Conservation (phyloP, 1,140 invertebrate species). For the Orius insidiosus region DNA sequence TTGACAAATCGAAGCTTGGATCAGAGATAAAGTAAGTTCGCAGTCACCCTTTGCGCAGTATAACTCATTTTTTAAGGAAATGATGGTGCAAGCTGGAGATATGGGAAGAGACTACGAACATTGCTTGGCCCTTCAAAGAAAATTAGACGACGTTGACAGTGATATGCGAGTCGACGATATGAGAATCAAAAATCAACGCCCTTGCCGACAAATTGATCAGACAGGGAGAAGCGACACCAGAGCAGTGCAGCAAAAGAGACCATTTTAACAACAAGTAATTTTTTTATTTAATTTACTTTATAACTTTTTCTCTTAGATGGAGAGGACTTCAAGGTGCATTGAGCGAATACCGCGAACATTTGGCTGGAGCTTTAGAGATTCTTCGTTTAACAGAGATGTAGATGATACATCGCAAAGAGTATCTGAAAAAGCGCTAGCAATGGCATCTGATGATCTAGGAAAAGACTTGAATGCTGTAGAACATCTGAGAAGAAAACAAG, state of each 20-base stretch:
- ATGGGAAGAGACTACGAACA: slow-evolving; percentile 90
- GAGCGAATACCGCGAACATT: slow-evolving; percentile 57
- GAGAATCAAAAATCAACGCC: slow-evolving; percentile 70
- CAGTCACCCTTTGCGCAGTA: no score
- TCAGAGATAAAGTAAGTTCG: slow-evolving; percentile 59
- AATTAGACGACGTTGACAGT: slow-evolving; percentile 81
- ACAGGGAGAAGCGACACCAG: slow-evolving; percentile 54
- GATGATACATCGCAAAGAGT: slow-evolving; percentile 71
- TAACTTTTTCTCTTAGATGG: slow-evolving; percentile 45
- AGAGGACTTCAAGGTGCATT: slow-evolving; percentile 69
- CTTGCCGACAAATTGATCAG: slow-evolving; percentile 81
- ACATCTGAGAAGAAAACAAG: slow-evolving; percentile 58
- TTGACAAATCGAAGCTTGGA: slow-evolving; percentile 92
- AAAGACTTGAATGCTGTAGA: slow-evolving; percentile 65
- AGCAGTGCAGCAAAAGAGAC: slow-evolving; percentile 57
- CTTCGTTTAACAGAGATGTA: slow-evolving; percentile 72
- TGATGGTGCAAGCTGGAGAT: slow-evolving; percentile 87
- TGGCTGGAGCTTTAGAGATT: slow-evolving; percentile 74
- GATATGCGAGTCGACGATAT: slow-evolving; percentile 91
- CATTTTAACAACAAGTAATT: slow-evolving; percentile 61
- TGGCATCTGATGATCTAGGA: slow-evolving; percentile 59
- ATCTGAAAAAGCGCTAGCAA: slow-evolving; percentile 58
- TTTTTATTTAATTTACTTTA: not conserved
- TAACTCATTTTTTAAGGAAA: no score
- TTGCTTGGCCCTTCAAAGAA: slow-evolving; percentile 74